Evolutionary conservation across 2,888 invertebrate species (phyloP), one percentile per base, ranked within the genome.

Genomic region (Campaea margaritaria): DNA sequence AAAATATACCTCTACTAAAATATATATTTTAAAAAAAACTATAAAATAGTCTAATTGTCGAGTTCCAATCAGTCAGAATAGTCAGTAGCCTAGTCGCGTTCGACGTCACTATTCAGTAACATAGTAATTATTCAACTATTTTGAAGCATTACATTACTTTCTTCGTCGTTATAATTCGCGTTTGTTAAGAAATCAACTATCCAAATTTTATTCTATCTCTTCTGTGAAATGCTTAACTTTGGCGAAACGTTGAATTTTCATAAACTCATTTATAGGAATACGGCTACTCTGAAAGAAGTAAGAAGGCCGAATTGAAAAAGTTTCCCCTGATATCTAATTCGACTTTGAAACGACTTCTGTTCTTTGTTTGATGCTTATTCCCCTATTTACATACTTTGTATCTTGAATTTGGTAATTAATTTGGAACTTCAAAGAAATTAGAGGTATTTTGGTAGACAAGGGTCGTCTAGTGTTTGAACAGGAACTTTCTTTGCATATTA

Each of bases 221-320:
- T 46, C 34, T 2, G 21, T 28, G 58, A 58, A 64, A 62, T 61
- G 51, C 50, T 62, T 64, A 64, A 67, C 62, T 67, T 69, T 64
- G 60, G 45, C 61, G 55, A 64, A 57, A 59, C 54, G 44, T 38
- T 49, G 62, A 70, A 71, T 73, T 75, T 75, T 81, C 74, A 76
- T 75, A 82, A 85, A 83, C 82, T 85, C 81, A 78, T 82, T 83
- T 82, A 76, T 70, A 68, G 60, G 62, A 31, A 31, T 31, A 31
- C 31, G 70, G 69, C 76, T 78, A 76, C 81, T 82, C 78, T 74
- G 59, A 68, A 74, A 76, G n/a, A n/a, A n/a, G n/a, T n/a, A 78
- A 76, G 76, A 72, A 70, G 70, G 69, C 64, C 43, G 78, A 85
- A 85, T 85, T 83, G 85, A 83, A 84, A 85, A 85, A 85, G 82